phyloP scores from a whole-genome alignment of 2,797 vertebrate genomes.

The Coendou prehensilis region DNA sequence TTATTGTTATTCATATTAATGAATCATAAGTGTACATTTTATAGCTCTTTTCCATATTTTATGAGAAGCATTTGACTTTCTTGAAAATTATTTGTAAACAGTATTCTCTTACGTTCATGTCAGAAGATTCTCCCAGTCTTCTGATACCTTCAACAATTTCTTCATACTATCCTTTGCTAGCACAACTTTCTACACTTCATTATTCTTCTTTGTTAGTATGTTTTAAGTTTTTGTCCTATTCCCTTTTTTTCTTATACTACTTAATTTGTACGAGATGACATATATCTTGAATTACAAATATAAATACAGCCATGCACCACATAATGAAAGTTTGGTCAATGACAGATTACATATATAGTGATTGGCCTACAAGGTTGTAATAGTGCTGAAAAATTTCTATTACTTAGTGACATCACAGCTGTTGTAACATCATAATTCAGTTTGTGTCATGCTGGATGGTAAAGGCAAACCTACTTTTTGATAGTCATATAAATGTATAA shows the following conservation, averaged over 20 bases:
- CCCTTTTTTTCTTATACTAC: neutral
- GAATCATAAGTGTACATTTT: neutral
- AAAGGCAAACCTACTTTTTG: neutral
- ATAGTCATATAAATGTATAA: neutral
- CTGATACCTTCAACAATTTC: neutral
- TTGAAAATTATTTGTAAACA: neutral
- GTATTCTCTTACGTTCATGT: neutral
- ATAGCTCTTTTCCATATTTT: neutral
- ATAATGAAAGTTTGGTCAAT: neutral
- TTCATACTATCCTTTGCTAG: neutral
- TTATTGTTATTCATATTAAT: neutral
- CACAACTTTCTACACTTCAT: neutral
- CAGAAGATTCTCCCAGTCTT: neutral
- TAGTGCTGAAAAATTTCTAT: neutral
- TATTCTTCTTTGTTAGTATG: neutral
- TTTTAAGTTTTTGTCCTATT: constrained; percentile 1
- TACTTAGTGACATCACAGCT: neutral
- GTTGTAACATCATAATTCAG: neutral
- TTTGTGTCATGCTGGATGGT: too few species aligned
- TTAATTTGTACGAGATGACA: neutral
- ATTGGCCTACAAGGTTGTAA: neutral
- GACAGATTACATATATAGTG: neutral
- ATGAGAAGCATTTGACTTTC: neutral
- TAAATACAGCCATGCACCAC: neutral
- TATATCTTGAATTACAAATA: neutral